Conservation (phyloP, 1,140 invertebrate species). For the Zaprionus gabonicus region DNA sequence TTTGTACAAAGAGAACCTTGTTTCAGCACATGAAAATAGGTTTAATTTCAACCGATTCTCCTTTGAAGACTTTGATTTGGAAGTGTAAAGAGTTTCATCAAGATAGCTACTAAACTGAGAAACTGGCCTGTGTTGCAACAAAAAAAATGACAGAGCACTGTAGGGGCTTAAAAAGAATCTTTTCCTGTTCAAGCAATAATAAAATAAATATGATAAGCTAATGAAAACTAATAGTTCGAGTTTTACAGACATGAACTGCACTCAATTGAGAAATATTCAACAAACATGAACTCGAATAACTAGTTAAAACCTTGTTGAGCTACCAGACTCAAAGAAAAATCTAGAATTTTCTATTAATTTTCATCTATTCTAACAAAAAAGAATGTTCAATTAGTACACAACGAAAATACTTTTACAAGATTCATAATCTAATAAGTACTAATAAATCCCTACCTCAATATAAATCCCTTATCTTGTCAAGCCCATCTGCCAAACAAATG, state of each 20-base stretch:
- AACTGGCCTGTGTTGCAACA: background rate
- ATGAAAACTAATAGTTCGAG: too few relatives aligned
- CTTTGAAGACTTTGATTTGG: background rate
- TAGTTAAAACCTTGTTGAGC: too few relatives aligned
- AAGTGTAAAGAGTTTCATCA: background rate
- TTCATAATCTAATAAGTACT: background rate
- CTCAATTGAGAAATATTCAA: too few relatives aligned
- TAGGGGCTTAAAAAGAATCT: too few relatives aligned
- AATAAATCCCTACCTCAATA: background rate
- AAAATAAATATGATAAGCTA: too few relatives aligned
- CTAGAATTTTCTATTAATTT: too few relatives aligned
- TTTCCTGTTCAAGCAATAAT: too few relatives aligned
- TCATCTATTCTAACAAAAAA: background rate
- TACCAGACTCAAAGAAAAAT: too few relatives aligned
- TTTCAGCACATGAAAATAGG: too few relatives aligned
- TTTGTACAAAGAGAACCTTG: too few relatives aligned
- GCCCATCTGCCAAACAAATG: constrained; percentile 14
- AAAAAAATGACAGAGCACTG: background rate
- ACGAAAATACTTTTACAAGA: background rate
- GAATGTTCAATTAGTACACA: background rate
- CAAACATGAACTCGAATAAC: too few relatives aligned
- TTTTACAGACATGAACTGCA: too few relatives aligned
- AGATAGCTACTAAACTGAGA: background rate
- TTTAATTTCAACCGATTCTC: background rate
- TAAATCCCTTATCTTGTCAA: constrained; percentile 15